phyloP scores from a whole-genome alignment of 37 sponge, comb jelly and placozoan genomes.

The Tethya wilhelma region DNA sequence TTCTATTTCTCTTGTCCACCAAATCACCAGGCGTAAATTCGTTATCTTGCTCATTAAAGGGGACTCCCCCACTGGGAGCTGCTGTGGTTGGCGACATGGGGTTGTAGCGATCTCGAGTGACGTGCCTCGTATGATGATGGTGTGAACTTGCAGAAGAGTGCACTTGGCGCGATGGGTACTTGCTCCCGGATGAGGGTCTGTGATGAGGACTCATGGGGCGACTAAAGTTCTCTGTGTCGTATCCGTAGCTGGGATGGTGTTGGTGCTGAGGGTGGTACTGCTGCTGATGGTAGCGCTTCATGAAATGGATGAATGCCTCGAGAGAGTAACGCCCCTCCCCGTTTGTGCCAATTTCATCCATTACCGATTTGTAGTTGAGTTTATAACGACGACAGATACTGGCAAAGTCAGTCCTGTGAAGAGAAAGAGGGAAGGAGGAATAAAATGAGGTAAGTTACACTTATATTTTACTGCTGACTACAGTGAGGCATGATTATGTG shows the following conservation, averaged over 20 bases:
- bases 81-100: no score
- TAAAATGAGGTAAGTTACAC: no score
- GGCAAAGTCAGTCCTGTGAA: constrained; percentile 11
- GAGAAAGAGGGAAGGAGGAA: no score
- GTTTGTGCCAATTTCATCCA: not conserved
- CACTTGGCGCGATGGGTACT: not conserved
- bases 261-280: not conserved
- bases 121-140: not conserved
- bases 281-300: not conserved
- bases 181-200: constrained; percentile 3
- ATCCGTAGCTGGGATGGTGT: not conserved
- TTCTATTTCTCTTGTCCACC: no score
- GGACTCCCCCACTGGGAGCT: no score
- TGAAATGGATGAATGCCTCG: constrained; percentile 25
- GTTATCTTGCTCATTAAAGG: no score
- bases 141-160: constrained; percentile 4
- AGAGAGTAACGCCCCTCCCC: constrained; percentile 10
- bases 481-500: no score
- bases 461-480: no score
- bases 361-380: not conserved
- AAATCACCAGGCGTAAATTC: no score
- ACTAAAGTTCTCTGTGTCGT: not conserved
- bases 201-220: constrained; percentile 4
- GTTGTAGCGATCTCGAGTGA: no score
- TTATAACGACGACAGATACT: constrained; percentile 21